These are phyloP conservation scores for Bostrychus sinensis DNA, from an alignment of 2,113 vertebrate species.

Conservation along the genomic window DNA sequence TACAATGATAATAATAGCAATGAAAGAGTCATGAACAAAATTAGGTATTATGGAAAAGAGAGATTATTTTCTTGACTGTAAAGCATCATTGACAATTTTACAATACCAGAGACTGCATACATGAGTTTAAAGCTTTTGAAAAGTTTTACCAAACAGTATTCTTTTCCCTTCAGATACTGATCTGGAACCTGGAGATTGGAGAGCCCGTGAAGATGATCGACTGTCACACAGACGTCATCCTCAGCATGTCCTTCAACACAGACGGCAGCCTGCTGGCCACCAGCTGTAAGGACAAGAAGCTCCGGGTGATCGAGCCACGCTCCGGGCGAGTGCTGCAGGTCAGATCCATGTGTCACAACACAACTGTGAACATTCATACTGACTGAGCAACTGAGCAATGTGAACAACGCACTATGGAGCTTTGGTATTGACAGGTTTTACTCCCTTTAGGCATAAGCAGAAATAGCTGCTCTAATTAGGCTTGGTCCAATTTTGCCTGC, in stretches of 20 bases:
- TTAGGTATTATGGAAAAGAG: neutral
- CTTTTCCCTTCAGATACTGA: conserved; percentile 93
- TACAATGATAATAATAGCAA: too few species aligned
- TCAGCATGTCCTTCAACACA: conserved; percentile 96
- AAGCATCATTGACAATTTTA: too few species aligned
- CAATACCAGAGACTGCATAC: too few species aligned
- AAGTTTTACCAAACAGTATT: too few species aligned
- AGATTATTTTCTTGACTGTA: too few species aligned
- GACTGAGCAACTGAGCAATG: neutral
- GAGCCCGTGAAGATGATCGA: conserved; percentile 99
- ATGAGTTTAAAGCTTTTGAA: too few species aligned
- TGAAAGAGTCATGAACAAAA: neutral
- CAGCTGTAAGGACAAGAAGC: conserved; percentile 94
- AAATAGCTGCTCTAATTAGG: too few species aligned
- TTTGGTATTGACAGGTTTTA: too few species aligned
- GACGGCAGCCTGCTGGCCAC: conserved; percentile 95
- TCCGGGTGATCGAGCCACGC: conserved; percentile 92
- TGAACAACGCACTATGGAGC: neutral
- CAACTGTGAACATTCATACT: neutral
- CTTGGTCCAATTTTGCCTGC: too few species aligned
- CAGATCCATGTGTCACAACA: neutral
- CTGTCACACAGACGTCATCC: conserved; percentile 94
- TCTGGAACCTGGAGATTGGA: conserved; percentile 96
- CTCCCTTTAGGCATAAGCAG: too few species aligned
- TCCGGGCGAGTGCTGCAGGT: conserved; percentile 94